Percentiles rank a stretch among this genome's conserved stretches.
Conservation (phyloP, 2,113 vertebrate genomes). For the Orthonyx spaldingii region DNA sequence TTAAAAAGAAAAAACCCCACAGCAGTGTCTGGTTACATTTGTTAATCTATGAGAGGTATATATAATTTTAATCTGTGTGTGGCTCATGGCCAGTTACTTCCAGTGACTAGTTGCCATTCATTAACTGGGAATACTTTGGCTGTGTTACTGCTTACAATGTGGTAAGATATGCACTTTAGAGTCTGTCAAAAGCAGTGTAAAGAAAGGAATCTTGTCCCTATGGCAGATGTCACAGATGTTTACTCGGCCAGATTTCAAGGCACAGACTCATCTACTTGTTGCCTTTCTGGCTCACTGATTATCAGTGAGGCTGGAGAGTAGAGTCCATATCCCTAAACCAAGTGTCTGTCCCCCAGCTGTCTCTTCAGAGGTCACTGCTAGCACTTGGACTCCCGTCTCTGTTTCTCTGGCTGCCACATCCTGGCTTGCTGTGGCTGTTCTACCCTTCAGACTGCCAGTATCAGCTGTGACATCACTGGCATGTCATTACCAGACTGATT, state of each 20-base stretch:
- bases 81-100: background rate
- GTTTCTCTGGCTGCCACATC: background rate
- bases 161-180: background rate
- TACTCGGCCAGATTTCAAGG: background rate
- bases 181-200: background rate
- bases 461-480: background rate
- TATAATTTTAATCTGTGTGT: background rate
- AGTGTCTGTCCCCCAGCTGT: background rate
- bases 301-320: background rate
- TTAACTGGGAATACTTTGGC: background rate
- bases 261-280: background rate
- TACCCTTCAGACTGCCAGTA: background rate
- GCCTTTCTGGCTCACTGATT: background rate
- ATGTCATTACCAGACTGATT: background rate
- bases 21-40: background rate
- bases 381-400: background rate
- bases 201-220: background rate
- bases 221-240: accelerated
- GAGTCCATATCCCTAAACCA: background rate
- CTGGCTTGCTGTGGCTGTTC: background rate
- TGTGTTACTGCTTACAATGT: background rate
- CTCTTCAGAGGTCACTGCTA: background rate
- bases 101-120: background rate
- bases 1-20: background rate
- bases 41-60: background rate